Evolutionary conservation across 2,113 vertebrate genomes (phyloP), one percentile per base, ranked within the genome.

Genomic region (Lutjanus erythropterus): DNA sequence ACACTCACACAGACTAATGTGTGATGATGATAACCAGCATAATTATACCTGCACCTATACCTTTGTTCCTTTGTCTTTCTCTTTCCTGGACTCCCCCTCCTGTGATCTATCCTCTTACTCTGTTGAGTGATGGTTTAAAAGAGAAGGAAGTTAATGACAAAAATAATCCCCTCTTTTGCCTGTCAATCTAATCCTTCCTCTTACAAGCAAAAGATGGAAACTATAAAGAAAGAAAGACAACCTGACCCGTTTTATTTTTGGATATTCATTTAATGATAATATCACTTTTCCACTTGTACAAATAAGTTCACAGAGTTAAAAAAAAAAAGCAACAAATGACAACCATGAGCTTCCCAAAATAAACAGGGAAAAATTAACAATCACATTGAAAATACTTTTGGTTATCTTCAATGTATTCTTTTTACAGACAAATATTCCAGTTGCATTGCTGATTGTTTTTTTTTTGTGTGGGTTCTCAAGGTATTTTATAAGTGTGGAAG

Each of bases 281-380:
- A 86, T 85, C 71, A 75, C 50, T 83, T 83, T 91, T 87, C 61
- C 59, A 85, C 47, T 86, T 89, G 80, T 93, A 94, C 90, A 95
- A 94, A 95, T 92, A 92, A 71, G 71, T 86, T 93, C 89, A 92
- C 78, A 74, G 42, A 80, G 78, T 91, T 53, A 35, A 35, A 10
- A 62, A 83, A 86, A 87, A 78, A 82, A 60, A 62, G 29, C 58
- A 84, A 65, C 35, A 6, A 87, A 64, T 76, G 3, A 83, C 46
- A 84, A 88, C 44, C 91, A 84, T 65, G 25, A 69, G 80, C 81
- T 93, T 95, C 94, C 94, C 95, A 90, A 91, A 95, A 89, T 89
- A 87, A 95, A 94, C 82, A 92, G 94, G 94, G 94, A 94, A 93
- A 93, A 89, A 82, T 86, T 58, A 72, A 90, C 78, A 88, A 80